phyloP scores from a whole-genome alignment of 2,888 invertebrate genomes.

The Diabrotica balteata region DNA sequence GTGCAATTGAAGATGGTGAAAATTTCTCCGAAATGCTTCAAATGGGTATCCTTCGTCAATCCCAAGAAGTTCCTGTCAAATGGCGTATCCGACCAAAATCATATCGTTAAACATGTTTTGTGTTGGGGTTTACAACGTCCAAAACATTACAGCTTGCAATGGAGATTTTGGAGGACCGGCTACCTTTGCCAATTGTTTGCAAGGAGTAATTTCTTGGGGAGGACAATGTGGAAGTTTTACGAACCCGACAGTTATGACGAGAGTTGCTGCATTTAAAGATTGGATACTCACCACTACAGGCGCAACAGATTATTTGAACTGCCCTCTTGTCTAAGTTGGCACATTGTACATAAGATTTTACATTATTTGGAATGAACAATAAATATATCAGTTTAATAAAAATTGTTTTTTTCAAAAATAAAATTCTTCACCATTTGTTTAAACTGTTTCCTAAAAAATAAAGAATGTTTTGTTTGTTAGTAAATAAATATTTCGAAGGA shows the following conservation, averaged over 20 bases:
- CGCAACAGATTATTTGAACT: too few species aligned
- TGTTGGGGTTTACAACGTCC: slow-evolving; percentile 62
- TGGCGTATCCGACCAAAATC: background rate
- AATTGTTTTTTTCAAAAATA: too few species aligned
- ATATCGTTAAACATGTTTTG: slow-evolving; percentile 62
- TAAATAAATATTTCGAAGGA: too few species aligned
- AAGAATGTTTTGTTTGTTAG: too few species aligned
- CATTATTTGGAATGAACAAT: too few species aligned
- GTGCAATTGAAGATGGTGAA: background rate
- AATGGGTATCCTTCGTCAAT: slow-evolving; percentile 6
- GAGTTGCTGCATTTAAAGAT: slow-evolving; percentile 36
- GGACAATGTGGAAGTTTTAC: slow-evolving; percentile 41
- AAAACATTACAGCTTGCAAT: slow-evolving; percentile 56
- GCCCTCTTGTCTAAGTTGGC: too few species aligned
- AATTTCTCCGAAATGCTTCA: background rate
- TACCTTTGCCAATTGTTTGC: slow-evolving; percentile 33
- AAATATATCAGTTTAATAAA: too few species aligned
- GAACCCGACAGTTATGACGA: slow-evolving; percentile 48
- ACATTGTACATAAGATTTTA: too few species aligned
- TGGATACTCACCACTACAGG: slow-evolving; percentile 26
- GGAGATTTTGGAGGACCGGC: slow-evolving; percentile 49
- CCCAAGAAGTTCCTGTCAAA: background rate
- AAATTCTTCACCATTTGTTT: too few species aligned
- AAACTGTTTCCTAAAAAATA: too few species aligned
- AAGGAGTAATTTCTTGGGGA: slow-evolving; percentile 48